Evolutionary conservation across 2,888 invertebrate species (phyloP), one percentile per base, ranked within the genome.

Genomic region (Plutella xylostella): DNA sequence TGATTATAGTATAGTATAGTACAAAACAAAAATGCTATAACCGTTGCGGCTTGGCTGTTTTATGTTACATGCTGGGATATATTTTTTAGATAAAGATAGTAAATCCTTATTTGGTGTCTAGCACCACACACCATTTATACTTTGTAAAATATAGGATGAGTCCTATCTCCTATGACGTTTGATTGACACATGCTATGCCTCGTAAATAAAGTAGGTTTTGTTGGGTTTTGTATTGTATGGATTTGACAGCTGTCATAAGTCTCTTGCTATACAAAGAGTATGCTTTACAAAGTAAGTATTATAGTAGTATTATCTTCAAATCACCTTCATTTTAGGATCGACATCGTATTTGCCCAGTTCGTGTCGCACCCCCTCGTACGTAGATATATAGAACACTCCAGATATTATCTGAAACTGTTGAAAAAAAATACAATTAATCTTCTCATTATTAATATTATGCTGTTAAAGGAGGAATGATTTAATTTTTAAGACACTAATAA

Each of bases 351-450:
- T 88, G 4, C 89, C 89, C 7, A 97, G 78, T 43, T 94, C 72
- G 59, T 96, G 92, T 20, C 97, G 79, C 0, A 95, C 93, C 7
- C 93, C 92, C 72, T 98, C 98, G 61, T 98, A 98, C 0, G 97
- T 95, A 4, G 94, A 92, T 40, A 98, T 95, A 75, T 98, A 98
- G 68, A 93, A 92, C 4, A 95, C 92, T 6, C 95, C 94, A 25
- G 91, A 91, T 18, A 92, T 88, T 62, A 92, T 91, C 85, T 94
- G 94, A 62, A 94, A 83, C 64, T 84, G 59, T 28, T 3, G 28
- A n/a, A n/a, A n/a, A n/a, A n/a, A n/a, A n/a, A n/a, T n/a, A n/a
- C n/a, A n/a, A n/a, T n/a, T n/a, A n/a, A n/a, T n/a, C n/a, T n/a
- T n/a, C n/a, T n/a, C n/a, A n/a, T n/a, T n/a, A n/a, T n/a, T n/a